Evolutionary conservation across 2,888 invertebrate genomes (phyloP).

Genomic region (Teleogryllus oceanicus): DNA sequence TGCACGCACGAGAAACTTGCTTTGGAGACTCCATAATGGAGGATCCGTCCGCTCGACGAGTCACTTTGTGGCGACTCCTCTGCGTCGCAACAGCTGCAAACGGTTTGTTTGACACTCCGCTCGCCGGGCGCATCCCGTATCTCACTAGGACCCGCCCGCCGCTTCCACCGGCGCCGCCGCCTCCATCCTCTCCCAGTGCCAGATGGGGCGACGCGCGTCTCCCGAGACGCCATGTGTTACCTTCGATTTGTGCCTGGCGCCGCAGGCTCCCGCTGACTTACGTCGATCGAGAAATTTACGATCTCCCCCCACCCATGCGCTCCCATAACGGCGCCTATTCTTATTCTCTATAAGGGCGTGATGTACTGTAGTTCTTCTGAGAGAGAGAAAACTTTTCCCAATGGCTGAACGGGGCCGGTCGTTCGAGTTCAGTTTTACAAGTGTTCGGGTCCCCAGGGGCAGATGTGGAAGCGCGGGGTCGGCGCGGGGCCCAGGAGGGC

Average conservation of each 20-base stretch:
- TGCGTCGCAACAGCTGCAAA: not conserved
- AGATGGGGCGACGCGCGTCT: not conserved
- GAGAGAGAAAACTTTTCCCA: constrained; percentile 10
- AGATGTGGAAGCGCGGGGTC: not conserved
- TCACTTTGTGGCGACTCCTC: not conserved
- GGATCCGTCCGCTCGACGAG: not conserved
- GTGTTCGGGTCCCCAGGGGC: not conserved
- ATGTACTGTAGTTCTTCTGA: not conserved
- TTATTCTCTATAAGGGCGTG: constrained; percentile 18
- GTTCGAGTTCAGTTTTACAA: not conserved
- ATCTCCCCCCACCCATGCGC: not conserved
- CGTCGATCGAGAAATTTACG: constrained; percentile 6
- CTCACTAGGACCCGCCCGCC: too few relatives aligned
- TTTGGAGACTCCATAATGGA: not conserved
- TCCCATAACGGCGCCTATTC: not conserved
- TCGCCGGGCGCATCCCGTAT: not conserved
- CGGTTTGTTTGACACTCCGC: not conserved
- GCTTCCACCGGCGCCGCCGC: not conserved
- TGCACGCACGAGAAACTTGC: too few relatives aligned
- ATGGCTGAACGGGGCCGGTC: not conserved
- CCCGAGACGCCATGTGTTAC: not conserved
- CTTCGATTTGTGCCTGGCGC: constrained; percentile 18
- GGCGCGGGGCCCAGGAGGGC: not conserved
- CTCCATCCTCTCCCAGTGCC: not conserved
- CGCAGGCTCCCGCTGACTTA: not conserved